Evolutionary conservation across 1,140 invertebrate species (phyloP).

Genomic region (Bacillus rossius): DNA sequence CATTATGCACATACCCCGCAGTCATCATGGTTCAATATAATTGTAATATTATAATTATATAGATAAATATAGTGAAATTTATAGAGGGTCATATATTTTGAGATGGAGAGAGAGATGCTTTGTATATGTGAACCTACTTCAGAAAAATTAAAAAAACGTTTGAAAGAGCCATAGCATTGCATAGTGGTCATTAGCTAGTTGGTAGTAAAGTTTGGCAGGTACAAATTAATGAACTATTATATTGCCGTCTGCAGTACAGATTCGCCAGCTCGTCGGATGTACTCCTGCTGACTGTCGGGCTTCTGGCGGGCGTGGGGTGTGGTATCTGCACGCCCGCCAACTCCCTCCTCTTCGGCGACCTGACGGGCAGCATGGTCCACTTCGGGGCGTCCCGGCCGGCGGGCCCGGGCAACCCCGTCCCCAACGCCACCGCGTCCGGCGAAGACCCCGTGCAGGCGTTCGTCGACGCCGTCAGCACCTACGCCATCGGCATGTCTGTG

Average conservation of each 20-base stretch:
- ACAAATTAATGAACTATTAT: no score
- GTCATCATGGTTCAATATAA: no score
- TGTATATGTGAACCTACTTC: no score
- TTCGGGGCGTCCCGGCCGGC: background rate
- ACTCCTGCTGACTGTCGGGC: conserved; percentile 50
- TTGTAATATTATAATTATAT: no score
- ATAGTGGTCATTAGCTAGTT: no score
- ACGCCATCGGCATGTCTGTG: conserved; percentile 26
- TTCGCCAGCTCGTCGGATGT: conserved; percentile 53
- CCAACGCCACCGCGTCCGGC: background rate
- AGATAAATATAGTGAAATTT: no score
- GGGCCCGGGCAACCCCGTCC: background rate
- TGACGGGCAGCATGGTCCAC: conserved; percentile 38
- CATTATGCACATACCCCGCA: no score
- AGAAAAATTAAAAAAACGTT: no score
- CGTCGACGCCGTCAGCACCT: conserved; percentile 9
- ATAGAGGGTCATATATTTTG: no score
- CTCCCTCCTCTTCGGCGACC: conserved; percentile 58
- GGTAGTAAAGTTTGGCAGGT: no score
- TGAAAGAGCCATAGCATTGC: no score
- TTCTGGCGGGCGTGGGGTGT: conserved; percentile 50
- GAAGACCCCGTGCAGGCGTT: conserved; percentile 3
- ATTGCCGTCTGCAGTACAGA: conserved; percentile 55
- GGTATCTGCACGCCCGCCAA: conserved; percentile 59
- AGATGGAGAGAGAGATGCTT: no score